These are phyloP conservation scores for Dorcus parallelipipedus DNA, from an alignment of 2,888 invertebrate genomes.

Conservation along the genomic window DNA sequence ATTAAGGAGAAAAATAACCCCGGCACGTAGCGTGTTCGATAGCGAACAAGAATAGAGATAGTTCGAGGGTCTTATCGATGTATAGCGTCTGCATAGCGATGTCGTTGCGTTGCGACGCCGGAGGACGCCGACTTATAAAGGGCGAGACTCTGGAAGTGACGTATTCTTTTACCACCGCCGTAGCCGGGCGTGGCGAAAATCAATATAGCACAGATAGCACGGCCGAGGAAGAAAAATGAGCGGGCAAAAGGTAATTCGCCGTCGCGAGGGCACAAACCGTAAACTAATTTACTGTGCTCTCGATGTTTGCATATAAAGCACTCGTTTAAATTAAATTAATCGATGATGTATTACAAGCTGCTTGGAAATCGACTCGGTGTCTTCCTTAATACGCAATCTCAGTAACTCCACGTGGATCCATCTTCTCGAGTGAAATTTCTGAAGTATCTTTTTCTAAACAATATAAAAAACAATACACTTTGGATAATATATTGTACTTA, in stretches of 20 bases:
- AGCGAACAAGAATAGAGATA: constrained; percentile 3
- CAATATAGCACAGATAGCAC: constrained; percentile 39
- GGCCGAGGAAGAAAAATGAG: constrained; percentile 34
- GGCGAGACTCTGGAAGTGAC: constrained; percentile 35
- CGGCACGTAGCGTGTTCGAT: constrained; percentile 21
- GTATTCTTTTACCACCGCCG: constrained; percentile 35
- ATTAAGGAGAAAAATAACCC: constrained; percentile 3
- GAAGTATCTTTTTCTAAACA: too few relatives aligned
- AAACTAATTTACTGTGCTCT: constrained; percentile 20
- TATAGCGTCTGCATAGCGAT: constrained; percentile 22
- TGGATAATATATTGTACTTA: too few relatives aligned
- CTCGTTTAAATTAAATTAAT: constrained; percentile 9
- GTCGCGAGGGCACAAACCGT: background rate
- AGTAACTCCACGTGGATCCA: too few relatives aligned
- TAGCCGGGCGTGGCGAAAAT: constrained; percentile 39
- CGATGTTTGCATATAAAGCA: constrained; percentile 21
- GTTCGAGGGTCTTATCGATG: constrained; percentile 22
- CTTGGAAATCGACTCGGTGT: too few relatives aligned
- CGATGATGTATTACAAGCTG: background rate
- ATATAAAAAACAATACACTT: too few relatives aligned
- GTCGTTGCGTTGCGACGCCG: constrained; percentile 23
- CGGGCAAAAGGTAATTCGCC: constrained; percentile 22
- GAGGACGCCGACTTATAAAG: constrained; percentile 7
- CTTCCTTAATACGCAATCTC: too few relatives aligned
- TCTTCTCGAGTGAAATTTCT: too few relatives aligned